Evolutionary conservation across 2,797 vertebrate genomes (phyloP), one percentile per base, ranked within the genome.

Genomic region (Enteromius trimaculatus): DNA sequence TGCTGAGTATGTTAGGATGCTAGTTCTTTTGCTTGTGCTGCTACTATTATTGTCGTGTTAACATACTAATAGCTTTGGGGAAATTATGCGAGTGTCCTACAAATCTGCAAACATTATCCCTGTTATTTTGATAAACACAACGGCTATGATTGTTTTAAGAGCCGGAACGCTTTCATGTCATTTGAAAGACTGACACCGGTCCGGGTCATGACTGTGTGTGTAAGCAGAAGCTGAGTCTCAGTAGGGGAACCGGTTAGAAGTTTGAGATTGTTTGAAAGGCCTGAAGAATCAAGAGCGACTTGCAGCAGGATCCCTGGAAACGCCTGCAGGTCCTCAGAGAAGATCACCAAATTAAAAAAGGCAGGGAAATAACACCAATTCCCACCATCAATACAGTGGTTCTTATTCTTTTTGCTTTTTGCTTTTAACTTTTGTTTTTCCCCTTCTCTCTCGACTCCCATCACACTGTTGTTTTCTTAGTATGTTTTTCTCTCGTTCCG

Each of bases 401-500:
- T 94, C 92, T 89, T 91, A 88, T 89, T 91, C 91, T 37, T 34
- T 34, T 34, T 34, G 86, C 91, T 37, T 34, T 34, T 34, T 34
- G 86, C 91, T 93, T 93, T 94, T 90, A 92, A 95, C 92, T 95
- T 94, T 92, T 88, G 79, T 90, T 89, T 89, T 87, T 87, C 87
- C 87, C 70, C 21, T 79, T 69, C 88, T 86, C 89, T 90, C 88
- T 77, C 85, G 84, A 80, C 87, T 89, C 88, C 90, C 90, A 88
- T 86, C 80, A 79, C 91, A 91, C 92, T 92, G 93, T 95, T 95
- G 93, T 95, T 94, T 95, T 94, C 92, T 87, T 92, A 92, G 94
- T 94, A 94, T 95, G 93, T 95, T 95, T 95, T 94, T 89, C 92
- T 93, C 89, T 92, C 93, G 82, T 90, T 90, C 93, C 93, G 92